A percentile compares a stretch with the other conserved stretches of the same genome.
These are phyloP conservation scores for Hydrotaea diabolus DNA, from an alignment of 2,888 invertebrate genomes.

Conservation along the genomic window DNA sequence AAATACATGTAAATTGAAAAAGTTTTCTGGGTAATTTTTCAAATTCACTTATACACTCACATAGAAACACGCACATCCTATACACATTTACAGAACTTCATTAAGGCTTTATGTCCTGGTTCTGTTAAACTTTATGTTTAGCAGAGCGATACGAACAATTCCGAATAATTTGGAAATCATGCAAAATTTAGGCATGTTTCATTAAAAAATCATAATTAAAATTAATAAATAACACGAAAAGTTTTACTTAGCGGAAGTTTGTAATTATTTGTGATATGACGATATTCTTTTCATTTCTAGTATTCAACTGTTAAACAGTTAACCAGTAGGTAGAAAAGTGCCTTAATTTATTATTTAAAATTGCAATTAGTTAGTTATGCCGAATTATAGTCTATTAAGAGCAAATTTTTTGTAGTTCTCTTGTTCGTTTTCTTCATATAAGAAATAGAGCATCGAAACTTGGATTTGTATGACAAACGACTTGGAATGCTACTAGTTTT, in stretches of 20 bases:
- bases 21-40: constrained; percentile 11
- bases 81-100: not conserved
- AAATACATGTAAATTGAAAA: constrained; percentile 14
- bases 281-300: no score
- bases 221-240: not conserved
- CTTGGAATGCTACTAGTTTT: no score
- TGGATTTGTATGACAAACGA: no score
- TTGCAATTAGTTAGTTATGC: no score
- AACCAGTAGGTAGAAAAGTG: no score
- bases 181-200: not conserved
- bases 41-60: not conserved
- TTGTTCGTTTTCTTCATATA: no score
- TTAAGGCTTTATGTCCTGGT: not conserved
- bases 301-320: no score
- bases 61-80: not conserved
- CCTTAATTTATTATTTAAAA: no score
- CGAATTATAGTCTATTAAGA: no score
- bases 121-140: not conserved
- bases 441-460: no score
- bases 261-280: no score
- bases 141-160: constrained; percentile 6
- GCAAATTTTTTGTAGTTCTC: no score
- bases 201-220: not conserved
- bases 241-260: not conserved
- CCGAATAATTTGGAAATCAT: not conserved